Base-by-base conservation (phyloP, 2,797 vertebrate genomes). In the Ataeniobius toweri region DNA sequence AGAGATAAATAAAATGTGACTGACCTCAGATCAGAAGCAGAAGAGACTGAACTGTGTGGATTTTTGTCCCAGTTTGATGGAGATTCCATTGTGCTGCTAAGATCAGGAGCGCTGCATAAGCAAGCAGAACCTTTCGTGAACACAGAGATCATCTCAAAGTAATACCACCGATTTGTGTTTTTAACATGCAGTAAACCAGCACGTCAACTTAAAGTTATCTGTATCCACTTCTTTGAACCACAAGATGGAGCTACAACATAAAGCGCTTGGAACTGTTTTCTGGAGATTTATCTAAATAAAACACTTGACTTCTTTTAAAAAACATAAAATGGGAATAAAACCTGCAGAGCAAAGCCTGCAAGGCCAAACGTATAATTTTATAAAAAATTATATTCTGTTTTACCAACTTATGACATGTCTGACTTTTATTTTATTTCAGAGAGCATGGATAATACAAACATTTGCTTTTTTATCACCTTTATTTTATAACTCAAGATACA, bases 11-110 rank as follows among this genome's bases (percentile, higher is more conserved):
- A 51, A 76, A 58, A 69, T 1, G 24, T 0, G 26, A 22, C 85
- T 77, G 58, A 94, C 92, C 91, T 91, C 63, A 88, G 83, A 24
- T 88, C 78, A n/a, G 61, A 51, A 75, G 51, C 63, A 44, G 85
- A 41, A 53, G 77, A 70, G 20, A 46, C 10, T 53, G 70, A 71
- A 5, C 12, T 22, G 41, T 82, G 59, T 39, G 5, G 67, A 28
- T 86, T 73, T 41, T 6, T 53, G 31, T 79, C 76, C 78, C 3
- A 56, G 24, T 7, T 44, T 73, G 63, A 46, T 58, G 80, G 59
- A 8, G 22, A 26, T 28, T 79, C 74, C n/a, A 70, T 51, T 36
- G 74, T 67, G 41, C 75, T 80, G 74, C 69, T 83, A 22, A 53
- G 75, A 78, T 20, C 83, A 73, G 80, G 73, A 61, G 63, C 68